These are phyloP conservation scores for Cyanoramphus novaezelandiae DNA, from an alignment of 2,113 vertebrate genomes.

Conservation along the genomic window DNA sequence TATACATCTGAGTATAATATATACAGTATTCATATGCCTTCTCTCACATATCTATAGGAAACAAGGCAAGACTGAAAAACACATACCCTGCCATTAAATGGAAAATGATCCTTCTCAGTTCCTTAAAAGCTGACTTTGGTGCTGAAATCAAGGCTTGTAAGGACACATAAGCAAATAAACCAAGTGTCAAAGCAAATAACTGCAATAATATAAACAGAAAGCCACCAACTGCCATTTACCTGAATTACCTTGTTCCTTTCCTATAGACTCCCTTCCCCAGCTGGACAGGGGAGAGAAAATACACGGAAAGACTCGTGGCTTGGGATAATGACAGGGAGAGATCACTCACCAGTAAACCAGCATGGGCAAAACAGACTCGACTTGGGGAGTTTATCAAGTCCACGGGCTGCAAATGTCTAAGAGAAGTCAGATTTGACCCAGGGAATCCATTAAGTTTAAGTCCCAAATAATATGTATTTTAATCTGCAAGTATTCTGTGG, in stretches of 20 bases:
- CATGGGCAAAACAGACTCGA: background rate
- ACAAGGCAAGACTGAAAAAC: background rate
- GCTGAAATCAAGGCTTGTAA: background rate
- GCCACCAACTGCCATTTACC: background rate
- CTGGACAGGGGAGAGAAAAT: background rate
- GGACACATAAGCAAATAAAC: accelerated
- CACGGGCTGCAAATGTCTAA: background rate
- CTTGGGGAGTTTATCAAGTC: background rate
- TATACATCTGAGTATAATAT: background rate
- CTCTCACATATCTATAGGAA: background rate
- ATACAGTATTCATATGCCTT: background rate
- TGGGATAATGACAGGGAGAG: background rate
- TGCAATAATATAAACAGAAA: background rate
- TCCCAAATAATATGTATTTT: background rate
- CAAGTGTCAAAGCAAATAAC: background rate
- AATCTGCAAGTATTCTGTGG: background rate
- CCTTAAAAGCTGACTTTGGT: background rate
- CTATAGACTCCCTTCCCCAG: background rate
- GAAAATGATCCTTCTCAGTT: background rate
- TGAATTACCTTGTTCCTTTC: background rate
- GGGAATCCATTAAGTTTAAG: background rate
- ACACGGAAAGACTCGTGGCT: background rate
- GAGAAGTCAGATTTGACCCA: background rate
- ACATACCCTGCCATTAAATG: background rate
- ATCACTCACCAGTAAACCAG: background rate